Conservation (phyloP, 2,797 vertebrate species). For the Acomys russatus region DNA sequence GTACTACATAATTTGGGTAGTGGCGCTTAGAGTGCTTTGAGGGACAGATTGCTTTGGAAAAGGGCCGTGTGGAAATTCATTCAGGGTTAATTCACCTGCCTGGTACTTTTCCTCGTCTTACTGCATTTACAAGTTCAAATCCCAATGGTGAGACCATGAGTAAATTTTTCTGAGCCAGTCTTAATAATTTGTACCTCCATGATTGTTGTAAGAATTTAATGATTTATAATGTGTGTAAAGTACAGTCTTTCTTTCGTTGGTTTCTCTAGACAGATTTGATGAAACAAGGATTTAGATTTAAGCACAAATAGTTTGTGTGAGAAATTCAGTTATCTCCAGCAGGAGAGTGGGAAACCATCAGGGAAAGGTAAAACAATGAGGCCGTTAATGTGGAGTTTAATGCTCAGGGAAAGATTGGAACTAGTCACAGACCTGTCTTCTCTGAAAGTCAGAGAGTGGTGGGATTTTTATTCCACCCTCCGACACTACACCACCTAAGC, state of each 20-base stretch:
- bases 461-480: neutral
- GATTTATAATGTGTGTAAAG: neutral
- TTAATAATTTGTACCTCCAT: slow-evolving; percentile 17
- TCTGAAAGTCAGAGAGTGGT: neutral
- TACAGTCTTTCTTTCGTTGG: neutral
- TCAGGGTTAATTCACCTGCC: neutral
- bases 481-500: neutral
- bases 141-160: neutral
- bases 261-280: neutral
- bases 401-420: neutral
- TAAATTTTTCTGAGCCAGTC: neutral
- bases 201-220: neutral
- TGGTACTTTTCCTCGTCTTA: neutral
- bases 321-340: neutral
- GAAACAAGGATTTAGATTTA: neutral
- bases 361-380: neutral
- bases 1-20: neutral
- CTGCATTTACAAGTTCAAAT: slow-evolving; percentile 25
- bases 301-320: neutral
- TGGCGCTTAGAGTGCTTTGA: neutral
- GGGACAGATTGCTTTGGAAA: neutral
- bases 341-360: neutral
- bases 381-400: neutral
- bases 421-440: neutral
- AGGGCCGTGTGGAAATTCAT: neutral